phyloP scores from a whole-genome alignment of 64 coral and sea anemone genomes.

The Montipora capricornis region DNA sequence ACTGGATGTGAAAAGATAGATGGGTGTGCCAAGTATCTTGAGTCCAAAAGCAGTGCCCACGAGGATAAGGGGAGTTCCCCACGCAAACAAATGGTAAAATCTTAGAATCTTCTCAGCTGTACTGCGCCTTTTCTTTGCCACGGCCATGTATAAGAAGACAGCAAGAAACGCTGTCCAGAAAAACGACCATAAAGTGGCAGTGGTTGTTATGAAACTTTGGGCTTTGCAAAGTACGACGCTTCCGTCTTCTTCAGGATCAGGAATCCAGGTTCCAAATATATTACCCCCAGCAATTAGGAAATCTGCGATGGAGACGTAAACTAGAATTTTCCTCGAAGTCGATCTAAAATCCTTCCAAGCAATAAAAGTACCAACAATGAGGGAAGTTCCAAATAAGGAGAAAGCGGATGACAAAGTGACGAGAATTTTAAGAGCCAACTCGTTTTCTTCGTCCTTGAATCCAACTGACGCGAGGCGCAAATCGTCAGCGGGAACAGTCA shows the following conservation, averaged over 20 bases:
- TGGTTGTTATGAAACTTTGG: slow-evolving; percentile 86
- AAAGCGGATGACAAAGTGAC: slow-evolving; percentile 56
- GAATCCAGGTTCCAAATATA: slow-evolving; percentile 27
- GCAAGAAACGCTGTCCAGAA: slow-evolving; percentile 93
- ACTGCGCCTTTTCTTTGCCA: slow-evolving; percentile 52
- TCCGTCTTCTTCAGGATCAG: too few relatives aligned
- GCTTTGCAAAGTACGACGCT: slow-evolving; percentile 28
- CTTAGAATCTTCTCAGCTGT: slow-evolving; percentile 72
- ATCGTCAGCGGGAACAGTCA: neutral
- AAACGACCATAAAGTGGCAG: slow-evolving; percentile 84
- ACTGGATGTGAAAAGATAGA: slow-evolving; percentile 35
- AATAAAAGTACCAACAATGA: slow-evolving; percentile 86
- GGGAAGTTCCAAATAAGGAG: slow-evolving; percentile 74
- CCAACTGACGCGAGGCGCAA: neutral
- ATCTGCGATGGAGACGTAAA: slow-evolving; percentile 92
- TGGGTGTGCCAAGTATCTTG: slow-evolving; percentile 50
- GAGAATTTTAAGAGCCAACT: neutral
- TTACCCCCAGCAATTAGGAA: slow-evolving; percentile 80
- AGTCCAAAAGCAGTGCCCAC: slow-evolving; percentile 34
- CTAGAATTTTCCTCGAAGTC: slow-evolving; percentile 77
- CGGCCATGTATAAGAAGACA: slow-evolving; percentile 68
- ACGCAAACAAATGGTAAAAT: slow-evolving; percentile 72
- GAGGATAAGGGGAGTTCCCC: slow-evolving; percentile 69
- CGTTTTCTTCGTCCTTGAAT: neutral
- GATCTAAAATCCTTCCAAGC: slow-evolving; percentile 86